Evolutionary conservation across 2,797 vertebrate species (phyloP).

Genomic region (Notoglanidium macrostoma): DNA sequence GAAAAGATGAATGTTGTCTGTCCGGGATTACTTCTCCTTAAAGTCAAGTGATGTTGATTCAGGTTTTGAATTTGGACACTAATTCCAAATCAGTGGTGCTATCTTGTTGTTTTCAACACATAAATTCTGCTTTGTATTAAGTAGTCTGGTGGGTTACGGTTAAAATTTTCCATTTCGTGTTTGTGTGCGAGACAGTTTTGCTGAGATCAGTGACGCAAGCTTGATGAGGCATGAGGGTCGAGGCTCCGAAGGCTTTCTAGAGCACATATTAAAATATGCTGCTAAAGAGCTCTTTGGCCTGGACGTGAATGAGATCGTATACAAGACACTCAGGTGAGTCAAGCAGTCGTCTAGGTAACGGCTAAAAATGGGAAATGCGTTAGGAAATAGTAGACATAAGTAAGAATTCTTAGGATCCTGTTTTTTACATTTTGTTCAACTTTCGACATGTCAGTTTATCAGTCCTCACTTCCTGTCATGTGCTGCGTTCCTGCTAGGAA

Average conservation of each 20-base stretch:
- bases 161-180: neutral
- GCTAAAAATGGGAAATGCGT: neutral
- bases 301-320: conserved; percentile 88
- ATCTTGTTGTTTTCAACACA: neutral
- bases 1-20: neutral
- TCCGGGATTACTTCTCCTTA: neutral
- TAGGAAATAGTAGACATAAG: neutral
- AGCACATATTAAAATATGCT: conserved; percentile 90
- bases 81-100: neutral
- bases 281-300: conserved; percentile 91
- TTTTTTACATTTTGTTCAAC: neutral
- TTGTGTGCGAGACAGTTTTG: conserved; percentile 73
- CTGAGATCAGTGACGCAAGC: conserved; percentile 71
- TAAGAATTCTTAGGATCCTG: neutral
- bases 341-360: neutral
- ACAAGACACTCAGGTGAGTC: conserved; percentile 86
- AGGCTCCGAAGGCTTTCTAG: conserved; percentile 89
- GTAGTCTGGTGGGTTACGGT: neutral
- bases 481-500: conserved; percentile 75
- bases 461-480: neutral
- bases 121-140: neutral
- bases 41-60: neutral
- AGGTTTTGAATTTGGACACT: neutral
- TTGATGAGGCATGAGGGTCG: conserved; percentile 82
- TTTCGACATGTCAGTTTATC: no score